Conservation (phyloP, 2,888 invertebrate genomes). For the Sphaerolaimus hirsutus region DNA sequence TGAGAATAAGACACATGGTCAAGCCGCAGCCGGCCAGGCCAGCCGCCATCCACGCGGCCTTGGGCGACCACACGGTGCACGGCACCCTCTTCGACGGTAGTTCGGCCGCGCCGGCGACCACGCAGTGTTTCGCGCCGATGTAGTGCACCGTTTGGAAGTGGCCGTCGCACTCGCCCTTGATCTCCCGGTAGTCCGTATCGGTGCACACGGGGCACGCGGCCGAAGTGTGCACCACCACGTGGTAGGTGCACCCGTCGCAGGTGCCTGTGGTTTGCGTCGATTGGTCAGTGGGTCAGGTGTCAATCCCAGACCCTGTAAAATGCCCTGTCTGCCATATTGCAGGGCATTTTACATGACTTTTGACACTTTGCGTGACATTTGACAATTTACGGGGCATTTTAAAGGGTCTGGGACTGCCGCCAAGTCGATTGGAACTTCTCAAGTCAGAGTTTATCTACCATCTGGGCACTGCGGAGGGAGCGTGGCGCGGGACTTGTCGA, state of each 20-base stretch:
- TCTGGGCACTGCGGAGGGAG: constrained; percentile 21
- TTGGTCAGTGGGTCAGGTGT: too few relatives aligned
- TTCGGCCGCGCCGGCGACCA: constrained; percentile 9
- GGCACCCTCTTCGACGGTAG: too few relatives aligned
- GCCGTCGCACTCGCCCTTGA: constrained; percentile 32
- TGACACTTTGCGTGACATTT: too few relatives aligned
- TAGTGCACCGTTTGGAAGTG: constrained; percentile 33
- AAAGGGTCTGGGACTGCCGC: too few relatives aligned
- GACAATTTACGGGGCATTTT: too few relatives aligned
- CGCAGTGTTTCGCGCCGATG: constrained; percentile 21
- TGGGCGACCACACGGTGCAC: background rate
- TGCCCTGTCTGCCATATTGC: too few relatives aligned
- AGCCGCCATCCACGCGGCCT: background rate
- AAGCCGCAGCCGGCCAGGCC: constrained; percentile 11
- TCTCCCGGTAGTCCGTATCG: constrained; percentile 26
- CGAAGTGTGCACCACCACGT: constrained; percentile 17
- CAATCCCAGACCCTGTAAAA: too few relatives aligned
- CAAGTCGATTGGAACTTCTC: too few relatives aligned
- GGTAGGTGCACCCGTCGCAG: constrained; percentile 36
- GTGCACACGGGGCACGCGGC: constrained; percentile 33
- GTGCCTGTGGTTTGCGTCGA: too few relatives aligned
- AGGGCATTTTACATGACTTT: too few relatives aligned
- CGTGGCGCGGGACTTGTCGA: constrained; percentile 7
- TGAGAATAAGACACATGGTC: constrained; percentile 22
- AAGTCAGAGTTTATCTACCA: constrained; percentile 14